These are phyloP conservation scores for Euura lappo DNA, from an alignment of 1,140 invertebrate species.

Conservation along the genomic window DNA sequence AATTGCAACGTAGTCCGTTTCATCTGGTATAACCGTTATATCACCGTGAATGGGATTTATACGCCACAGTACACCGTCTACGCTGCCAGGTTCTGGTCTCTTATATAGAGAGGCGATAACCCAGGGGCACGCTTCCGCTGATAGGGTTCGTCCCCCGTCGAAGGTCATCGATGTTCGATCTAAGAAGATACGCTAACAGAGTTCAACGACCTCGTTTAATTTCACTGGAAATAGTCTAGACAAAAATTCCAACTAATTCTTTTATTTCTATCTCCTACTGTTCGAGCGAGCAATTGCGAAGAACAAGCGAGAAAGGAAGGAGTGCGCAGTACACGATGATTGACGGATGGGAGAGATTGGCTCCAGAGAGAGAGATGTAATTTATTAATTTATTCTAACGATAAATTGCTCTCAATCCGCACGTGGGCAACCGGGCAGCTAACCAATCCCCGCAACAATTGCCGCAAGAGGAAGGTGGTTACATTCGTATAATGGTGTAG, in stretches of 20 bases:
- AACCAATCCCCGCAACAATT: constrained; percentile 2
- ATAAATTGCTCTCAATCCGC: constrained; percentile 38
- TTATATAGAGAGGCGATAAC: not conserved
- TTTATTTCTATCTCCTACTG: not conserved
- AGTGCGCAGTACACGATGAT: not conserved
- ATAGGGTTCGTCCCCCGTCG: constrained; percentile 6
- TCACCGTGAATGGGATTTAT: too few relatives aligned
- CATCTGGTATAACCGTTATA: too few relatives aligned
- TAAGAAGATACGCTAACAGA: not conserved
- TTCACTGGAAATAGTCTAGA: not conserved
- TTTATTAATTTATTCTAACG: constrained; percentile 41
- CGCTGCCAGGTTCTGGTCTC: too few relatives aligned
- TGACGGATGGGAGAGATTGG: constrained; percentile 4
- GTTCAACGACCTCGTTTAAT: not conserved
- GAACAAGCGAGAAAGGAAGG: not conserved
- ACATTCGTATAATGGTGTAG: not conserved
- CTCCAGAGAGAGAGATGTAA: constrained; percentile 20
- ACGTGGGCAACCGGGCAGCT: constrained; percentile 27
- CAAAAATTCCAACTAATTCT: not conserved
- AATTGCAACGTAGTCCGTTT: too few relatives aligned
- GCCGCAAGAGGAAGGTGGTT: not conserved
- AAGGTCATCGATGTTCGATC: not conserved
- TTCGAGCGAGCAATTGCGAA: not conserved
- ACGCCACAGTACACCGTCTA: too few relatives aligned
- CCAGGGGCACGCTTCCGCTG: constrained; percentile 19